Evolutionary conservation across 1,140 invertebrate species (phyloP), one percentile per base, ranked within the genome.

Genomic region (Conus ventricosus): DNA sequence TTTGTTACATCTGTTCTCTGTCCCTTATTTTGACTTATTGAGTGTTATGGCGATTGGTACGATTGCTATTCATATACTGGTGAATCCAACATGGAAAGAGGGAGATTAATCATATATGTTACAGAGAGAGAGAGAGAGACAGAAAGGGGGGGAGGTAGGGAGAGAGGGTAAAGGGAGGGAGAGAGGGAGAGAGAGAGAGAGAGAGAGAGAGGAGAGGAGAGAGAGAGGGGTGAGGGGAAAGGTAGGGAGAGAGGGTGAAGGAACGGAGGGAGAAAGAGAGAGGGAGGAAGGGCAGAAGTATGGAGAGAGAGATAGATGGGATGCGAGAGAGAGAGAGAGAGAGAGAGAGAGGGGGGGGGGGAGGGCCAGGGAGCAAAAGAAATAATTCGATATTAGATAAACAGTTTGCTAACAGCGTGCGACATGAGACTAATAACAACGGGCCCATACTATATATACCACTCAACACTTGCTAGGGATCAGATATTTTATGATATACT

Each of bases 91-190:
- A 39, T 39, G 39, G 60, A 63, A 63, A 63, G 60, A 63, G 60
- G 17, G 60, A 63, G 60, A 63, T 11, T 13, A 4, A 63, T 39
- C 39, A 39, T 39, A 39, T 39, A 39, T 39, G 39, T 39, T 39
- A 39, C 13, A 76, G 71, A 76, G 71, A 76, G 71, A 76, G 71
- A 76, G 71, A 76, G 71, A 76, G 71, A 76, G 71, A 76, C 13
- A 76, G 71, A 76, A 23, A 76, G 71, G 23, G 71, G 23, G 5
- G 23, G 71, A 75, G 71, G 23, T 8, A 75, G 71, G 23, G 71
- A 76, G 81, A 83, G 39, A 83, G 81, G 39, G 81, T n/a, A 83
- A 27, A 83, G 55, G 15, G 5, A 83, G 81, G 39, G 81, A 57
- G 81, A 83, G 15, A 53, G 51, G 39, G 25, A 4, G 81, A 83